These are phyloP conservation scores for Dryocosmus kuriphilus DNA, from an alignment of 2,888 invertebrate genomes.

Conservation along the genomic window DNA sequence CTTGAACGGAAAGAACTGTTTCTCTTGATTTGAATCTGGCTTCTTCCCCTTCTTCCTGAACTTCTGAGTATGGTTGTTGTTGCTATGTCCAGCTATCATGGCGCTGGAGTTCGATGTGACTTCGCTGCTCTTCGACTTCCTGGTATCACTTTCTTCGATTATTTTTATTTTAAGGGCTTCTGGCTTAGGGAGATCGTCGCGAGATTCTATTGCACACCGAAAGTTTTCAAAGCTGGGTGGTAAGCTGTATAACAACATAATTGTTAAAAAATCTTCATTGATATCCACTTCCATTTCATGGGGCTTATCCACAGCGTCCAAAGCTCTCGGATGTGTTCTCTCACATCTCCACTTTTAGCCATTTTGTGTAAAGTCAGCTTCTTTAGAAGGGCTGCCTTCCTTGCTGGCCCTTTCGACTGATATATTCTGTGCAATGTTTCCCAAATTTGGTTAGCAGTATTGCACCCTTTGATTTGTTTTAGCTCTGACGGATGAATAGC, in stretches of 20 bases:
- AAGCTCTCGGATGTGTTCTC: too few species aligned
- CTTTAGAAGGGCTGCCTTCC: too few species aligned
- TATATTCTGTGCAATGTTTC: too few species aligned
- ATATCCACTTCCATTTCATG: conserved; percentile 49
- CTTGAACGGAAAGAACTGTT: too few species aligned
- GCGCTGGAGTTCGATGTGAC: background rate
- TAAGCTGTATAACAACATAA: conserved; percentile 49
- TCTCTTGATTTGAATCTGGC: too few species aligned
- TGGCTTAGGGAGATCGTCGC: conserved; percentile 50
- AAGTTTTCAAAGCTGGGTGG: conserved; percentile 52
- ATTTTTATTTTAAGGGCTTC: conserved; percentile 52
- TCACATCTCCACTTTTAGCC: too few species aligned
- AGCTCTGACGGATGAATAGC: too few species aligned
- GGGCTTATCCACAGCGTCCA: conserved; percentile 46
- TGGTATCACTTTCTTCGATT: conserved; percentile 51
- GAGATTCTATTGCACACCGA: conserved; percentile 38
- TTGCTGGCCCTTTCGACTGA: too few species aligned
- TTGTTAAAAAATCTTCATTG: conserved; percentile 43
- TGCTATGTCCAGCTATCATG: background rate
- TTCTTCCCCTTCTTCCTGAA: too few species aligned
- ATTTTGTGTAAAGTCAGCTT: too few species aligned
- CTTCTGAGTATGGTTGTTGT: background rate
- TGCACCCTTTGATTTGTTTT: too few species aligned
- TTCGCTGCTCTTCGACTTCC: background rate
- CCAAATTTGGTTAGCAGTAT: too few species aligned